These are phyloP conservation scores for Natrix natrix DNA, from an alignment of 2,797 vertebrate genomes.

Conservation along the genomic window DNA sequence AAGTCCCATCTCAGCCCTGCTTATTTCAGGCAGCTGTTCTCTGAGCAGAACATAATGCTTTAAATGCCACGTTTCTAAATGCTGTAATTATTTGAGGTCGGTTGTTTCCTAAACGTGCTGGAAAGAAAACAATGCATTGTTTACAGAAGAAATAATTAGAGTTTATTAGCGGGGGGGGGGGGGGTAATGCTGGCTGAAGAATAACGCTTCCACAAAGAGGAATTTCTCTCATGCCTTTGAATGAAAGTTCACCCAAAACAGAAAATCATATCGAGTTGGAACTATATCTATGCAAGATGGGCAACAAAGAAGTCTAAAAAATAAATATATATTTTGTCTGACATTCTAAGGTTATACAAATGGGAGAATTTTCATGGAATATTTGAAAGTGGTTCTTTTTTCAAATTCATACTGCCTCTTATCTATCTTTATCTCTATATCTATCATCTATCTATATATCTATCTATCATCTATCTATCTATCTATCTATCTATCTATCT, in stretches of 20 bases:
- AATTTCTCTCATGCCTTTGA: conserved; percentile 4
- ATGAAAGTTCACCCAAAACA: not conserved
- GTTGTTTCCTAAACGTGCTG: conserved; percentile 35
- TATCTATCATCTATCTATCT: no score
- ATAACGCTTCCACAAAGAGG: conserved; percentile 30
- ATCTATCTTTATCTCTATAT: no score
- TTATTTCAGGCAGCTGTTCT: not conserved
- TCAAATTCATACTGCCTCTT: not conserved
- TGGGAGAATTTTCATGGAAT: not conserved
- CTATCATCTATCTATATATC: no score
- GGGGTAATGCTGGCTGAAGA: conserved; percentile 23
- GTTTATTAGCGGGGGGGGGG: conserved; percentile 20
- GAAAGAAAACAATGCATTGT: conserved; percentile 34
- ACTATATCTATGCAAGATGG: not conserved
- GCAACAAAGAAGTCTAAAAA: not conserved
- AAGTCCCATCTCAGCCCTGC: not conserved
- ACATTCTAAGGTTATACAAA: not conserved
- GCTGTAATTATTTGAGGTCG: conserved; percentile 40
- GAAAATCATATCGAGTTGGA: not conserved
- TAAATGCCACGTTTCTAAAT: conserved; percentile 41
- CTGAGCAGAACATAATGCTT: conserved; percentile 3
- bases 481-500: no score
- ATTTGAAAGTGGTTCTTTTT: not conserved
- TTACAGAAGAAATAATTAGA: conserved; percentile 46
- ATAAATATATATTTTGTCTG: not conserved